Conservation (phyloP, 2,888 invertebrate genomes). For the Eupsilia transversa region DNA sequence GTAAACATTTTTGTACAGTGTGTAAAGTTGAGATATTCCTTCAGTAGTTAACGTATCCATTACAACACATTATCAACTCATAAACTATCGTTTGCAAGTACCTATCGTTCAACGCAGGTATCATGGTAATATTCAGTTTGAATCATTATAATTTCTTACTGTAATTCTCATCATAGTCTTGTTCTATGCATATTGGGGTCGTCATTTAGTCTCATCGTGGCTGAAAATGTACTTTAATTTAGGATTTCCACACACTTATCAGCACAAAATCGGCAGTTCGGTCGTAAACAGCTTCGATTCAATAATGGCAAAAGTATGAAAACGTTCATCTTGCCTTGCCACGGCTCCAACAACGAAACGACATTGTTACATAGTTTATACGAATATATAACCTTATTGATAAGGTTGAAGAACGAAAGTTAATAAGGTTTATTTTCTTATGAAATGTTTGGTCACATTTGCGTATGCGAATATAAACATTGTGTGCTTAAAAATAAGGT, state of each 20-base stretch:
- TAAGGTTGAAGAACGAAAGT: background rate
- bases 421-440: background rate
- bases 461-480: background rate
- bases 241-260: background rate
- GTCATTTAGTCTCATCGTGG: slow-evolving; percentile 30
- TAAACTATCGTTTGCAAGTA: slow-evolving; percentile 9
- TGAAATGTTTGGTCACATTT: background rate
- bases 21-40: slow-evolving; percentile 20
- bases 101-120: slow-evolving; percentile 1
- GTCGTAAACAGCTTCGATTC: background rate
- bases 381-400: background rate
- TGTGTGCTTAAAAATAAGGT: background rate
- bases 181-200: slow-evolving; percentile 13
- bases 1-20: background rate
- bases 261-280: background rate
- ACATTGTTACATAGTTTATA: background rate
- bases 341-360: background rate
- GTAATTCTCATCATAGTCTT: slow-evolving; percentile 28
- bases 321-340: background rate
- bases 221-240: slow-evolving; percentile 5
- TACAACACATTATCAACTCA: slow-evolving; percentile 50
- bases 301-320: background rate
- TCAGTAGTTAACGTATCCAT: slow-evolving; percentile 52
- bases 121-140: slow-evolving; percentile 30
- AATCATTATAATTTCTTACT: slow-evolving; percentile 30